Evolutionary conservation across 2,113 vertebrate genomes (phyloP), one percentile per base, ranked within the genome.

Genomic region (Epinephelus fuscoguttatus): DNA sequence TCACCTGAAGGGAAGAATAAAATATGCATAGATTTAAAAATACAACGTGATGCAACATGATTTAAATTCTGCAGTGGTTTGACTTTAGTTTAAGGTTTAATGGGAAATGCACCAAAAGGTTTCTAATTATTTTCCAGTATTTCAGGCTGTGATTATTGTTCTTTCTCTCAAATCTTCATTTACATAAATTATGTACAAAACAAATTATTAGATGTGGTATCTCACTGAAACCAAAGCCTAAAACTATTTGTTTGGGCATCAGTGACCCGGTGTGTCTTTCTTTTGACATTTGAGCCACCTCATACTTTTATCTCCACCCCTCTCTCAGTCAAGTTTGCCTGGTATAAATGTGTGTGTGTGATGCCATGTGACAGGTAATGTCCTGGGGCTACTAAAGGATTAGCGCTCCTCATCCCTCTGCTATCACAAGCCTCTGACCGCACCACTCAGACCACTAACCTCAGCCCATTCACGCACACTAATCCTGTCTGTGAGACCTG

Each of bases 341-440:
- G 19, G 25, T 53, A 23, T 40, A 25, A 30, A 17, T 64, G 56
- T 81, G 84, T 78, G 57, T 68, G 52, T 66, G 45, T 70, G 75
- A 83, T 85, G 69, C 37, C 27, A 78, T 85, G 64, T 86, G 83
- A 83, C 83, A 90, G 85, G 67, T 62, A 57, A 57, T 74, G 70
- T 75, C 73, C 53, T 5, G 42, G 15, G 55, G 82, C 70, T 47
- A 70, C 42, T 63, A 17, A 56, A 66, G 80, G 84, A 86, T 89
- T 81, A 83, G 69, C 33, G 30, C 69, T 37, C 17, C 59, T 77
- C 59, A 27, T 61, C 47, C 55, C 62, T 61, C 33, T 70, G 68
- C 75, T 80, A 63, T 73, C 69, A 71, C 68, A 74, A 66, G 47
- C 60, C 63, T 42, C 25, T 10, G 37, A 60, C 57, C 70, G 57